phyloP scores from a whole-genome alignment of 2,113 vertebrate species.

The Grammomys dolichurus region DNA sequence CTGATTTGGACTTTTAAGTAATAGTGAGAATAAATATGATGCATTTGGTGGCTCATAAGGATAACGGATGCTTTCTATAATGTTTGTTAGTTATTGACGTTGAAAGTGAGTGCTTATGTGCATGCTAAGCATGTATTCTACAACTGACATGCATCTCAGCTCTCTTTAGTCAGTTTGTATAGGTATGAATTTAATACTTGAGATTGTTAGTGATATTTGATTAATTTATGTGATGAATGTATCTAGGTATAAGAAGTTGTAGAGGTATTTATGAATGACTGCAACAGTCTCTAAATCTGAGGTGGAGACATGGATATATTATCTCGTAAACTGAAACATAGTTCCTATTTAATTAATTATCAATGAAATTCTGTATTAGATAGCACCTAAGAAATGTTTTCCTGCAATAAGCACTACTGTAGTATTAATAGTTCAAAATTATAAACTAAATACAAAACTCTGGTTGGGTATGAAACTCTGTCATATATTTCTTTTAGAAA shows the following conservation, averaged over 20 bases:
- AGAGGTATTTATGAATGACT: background rate
- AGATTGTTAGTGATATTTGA: background rate
- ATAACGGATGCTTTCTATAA: background rate
- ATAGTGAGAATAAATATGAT: conserved; percentile 10
- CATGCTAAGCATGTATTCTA: background rate
- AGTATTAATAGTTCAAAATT: background rate
- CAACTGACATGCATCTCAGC: background rate
- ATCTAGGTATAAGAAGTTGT: background rate
- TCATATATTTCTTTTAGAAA: conserved; percentile 16
- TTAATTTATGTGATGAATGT: background rate
- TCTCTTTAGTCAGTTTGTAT: background rate
- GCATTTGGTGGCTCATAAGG: background rate
- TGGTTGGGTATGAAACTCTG: background rate
- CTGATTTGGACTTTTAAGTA: background rate
- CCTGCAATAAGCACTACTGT: background rate
- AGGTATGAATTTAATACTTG: background rate
- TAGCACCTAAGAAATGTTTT: background rate
- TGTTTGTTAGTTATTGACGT: background rate
- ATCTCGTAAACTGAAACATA: background rate
- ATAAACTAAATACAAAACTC: background rate
- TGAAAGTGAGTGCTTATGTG: background rate
- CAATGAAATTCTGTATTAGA: conserved; percentile 16
- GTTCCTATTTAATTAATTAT: background rate
- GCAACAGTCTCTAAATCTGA: background rate
- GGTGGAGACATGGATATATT: background rate